These are phyloP conservation scores for Chelonoidis abingdonii DNA, from an alignment of 2,113 vertebrate species.

Conservation along the genomic window DNA sequence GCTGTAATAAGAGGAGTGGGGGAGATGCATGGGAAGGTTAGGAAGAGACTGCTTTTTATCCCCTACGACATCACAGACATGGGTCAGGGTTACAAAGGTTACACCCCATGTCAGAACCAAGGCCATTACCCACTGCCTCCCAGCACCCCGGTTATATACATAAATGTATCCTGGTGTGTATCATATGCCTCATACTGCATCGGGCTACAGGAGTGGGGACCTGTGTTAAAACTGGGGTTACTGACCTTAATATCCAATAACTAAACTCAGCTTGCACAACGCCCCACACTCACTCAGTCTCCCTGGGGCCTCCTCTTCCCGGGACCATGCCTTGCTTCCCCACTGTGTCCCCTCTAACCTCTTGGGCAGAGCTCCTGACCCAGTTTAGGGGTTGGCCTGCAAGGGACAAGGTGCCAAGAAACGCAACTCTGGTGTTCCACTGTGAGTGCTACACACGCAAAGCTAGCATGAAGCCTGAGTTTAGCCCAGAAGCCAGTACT, in stretches of 20 bases:
- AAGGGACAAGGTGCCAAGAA: background rate
- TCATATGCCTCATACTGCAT: background rate
- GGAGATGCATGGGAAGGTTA: background rate
- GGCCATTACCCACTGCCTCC: background rate
- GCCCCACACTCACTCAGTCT: background rate
- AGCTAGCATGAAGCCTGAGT: too few species aligned
- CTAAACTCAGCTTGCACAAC: background rate
- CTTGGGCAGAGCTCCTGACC: background rate
- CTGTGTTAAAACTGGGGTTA: background rate
- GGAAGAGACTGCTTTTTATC: background rate
- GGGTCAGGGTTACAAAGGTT: background rate
- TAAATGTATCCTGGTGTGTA: background rate
- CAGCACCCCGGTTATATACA: background rate
- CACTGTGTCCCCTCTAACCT: background rate
- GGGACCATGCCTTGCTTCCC: background rate
- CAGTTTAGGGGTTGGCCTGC: too few species aligned
- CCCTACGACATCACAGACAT: background rate
- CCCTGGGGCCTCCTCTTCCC: background rate
- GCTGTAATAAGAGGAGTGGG: background rate
- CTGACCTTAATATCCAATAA: background rate
- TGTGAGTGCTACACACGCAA: too few species aligned
- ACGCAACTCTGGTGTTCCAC: too few species aligned
- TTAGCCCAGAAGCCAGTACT: too few species aligned
- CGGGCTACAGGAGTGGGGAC: background rate
- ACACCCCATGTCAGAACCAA: background rate